phyloP scores from a whole-genome alignment of 1,140 invertebrate genomes.

The Chironomus tepperi region DNA sequence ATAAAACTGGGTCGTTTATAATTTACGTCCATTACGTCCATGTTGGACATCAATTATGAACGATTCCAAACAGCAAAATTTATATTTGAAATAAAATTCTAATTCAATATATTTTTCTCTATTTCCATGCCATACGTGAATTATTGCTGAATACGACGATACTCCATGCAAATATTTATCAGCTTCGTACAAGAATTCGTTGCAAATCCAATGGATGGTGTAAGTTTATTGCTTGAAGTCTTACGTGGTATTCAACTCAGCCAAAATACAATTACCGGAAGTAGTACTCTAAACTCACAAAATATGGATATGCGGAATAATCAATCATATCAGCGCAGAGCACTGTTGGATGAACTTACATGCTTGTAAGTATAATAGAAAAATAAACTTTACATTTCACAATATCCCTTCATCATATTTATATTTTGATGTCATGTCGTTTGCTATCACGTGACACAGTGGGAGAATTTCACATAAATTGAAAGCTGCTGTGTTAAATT shows the following conservation, averaged over 20 bases:
- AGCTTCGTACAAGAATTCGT: constrained; percentile 85
- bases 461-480: no score
- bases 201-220: constrained; percentile 70
- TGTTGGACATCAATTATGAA: no score
- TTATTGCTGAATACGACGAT: neutral
- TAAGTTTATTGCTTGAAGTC: constrained; percentile 68
- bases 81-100: no score
- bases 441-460: no score
- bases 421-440: no score
- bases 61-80: no score
- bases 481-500: no score
- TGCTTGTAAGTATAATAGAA: constrained; percentile 52
- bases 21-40: no score
- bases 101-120: neutral
- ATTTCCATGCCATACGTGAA: neutral
- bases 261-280: constrained; percentile 44
- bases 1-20: no score
- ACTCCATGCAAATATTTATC: constrained; percentile 38
- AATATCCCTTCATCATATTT: neutral
- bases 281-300: constrained; percentile 36
- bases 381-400: constrained; percentile 26
- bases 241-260: constrained; percentile 73
- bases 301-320: constrained; percentile 42
- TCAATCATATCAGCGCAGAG: constrained; percentile 52
- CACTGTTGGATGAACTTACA: constrained; percentile 77